Evolutionary conservation across 2,797 vertebrate species (phyloP), one percentile per base, ranked within the genome.

Genomic region (Acipenser oxyrinchus): DNA sequence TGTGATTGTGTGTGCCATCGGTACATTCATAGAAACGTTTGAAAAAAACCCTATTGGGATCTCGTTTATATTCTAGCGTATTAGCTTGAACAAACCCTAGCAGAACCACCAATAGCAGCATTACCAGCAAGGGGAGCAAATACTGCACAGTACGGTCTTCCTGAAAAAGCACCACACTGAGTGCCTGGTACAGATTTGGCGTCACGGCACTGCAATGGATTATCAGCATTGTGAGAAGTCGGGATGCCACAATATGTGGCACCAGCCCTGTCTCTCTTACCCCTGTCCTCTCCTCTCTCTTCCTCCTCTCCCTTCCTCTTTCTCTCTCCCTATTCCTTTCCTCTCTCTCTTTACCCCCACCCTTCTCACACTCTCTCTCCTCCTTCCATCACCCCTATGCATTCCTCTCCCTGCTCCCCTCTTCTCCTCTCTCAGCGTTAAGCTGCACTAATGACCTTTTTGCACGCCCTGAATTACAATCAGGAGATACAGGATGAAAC

Each of bases 351-450:
- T 60, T 53, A 48, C 62, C 63, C 70, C 50, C 10, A 48, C 52
- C 55, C 51, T 61, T 59, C 62, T 55, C n/a, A 49, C 4, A 48
- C 10, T 7, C 48, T 13, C 12, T 55, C 48, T 67, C 62, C 9
- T 13, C 8, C 59, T 8, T 51, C 13, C 63, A 37, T 15, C 15
- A 18, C 72, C 72, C 15, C 48, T 63, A 63, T 70, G 74, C 75
- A 71, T 63, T 74, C 66, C 73, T 15, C 51, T 48, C 69, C 15
- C 59, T 51, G 70, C 70, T 73, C 59, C 63, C 66, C 15, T 63
- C 63, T 76, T 70, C 76, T 55, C 75, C 71, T 77, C 75, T 70
- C 75, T 76, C 78, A 68, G 66, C 51, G 60, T 48, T 62, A 49
- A 11, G 23, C 18, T 8, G n/a, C 23, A n/a, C 65, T 6, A 51